Base-by-base conservation (phyloP, 30 jellyfish, hydroid and myxozoan species). In the Nemopilema nomurai region DNA sequence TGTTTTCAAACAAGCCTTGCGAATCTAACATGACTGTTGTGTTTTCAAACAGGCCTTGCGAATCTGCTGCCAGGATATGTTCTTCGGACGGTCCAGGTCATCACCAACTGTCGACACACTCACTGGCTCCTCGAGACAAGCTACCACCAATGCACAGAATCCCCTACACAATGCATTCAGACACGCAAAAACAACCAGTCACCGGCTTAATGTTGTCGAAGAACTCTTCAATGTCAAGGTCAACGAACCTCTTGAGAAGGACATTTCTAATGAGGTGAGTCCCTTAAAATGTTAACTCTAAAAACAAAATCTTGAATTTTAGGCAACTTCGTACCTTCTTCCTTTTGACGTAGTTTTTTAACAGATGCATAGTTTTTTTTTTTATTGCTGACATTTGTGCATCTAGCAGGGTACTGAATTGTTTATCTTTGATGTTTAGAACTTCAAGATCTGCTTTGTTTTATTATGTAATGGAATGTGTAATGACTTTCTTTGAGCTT, bases 51-150 rank as follows among this genome's bases (percentile, higher is more conserved):
- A 94, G 99, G 97, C 99, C 16, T 80, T 94, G 77, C 86, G 99
- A 19, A 80, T 94, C 62, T 94, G 99, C 83, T 94, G 99, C 79
- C 99, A 94, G 79, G 99, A 94, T 51, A 94, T 89, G 97, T 94
- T 94, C 90, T 89, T 94, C 69, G 94, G 97, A 16, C 96, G 99
- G 17, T 90, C 99, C 3, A 87, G 90, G 8, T 74, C 96, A 18
- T 69, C 95, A 9, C 94, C 97, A 63, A 66, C 97, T 0, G 88
- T 77, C 74, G 51, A 70, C 67, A 50, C 53, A 20, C 74, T 89
- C 24, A 66, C 89, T 41, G 95, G 78, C 41, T 6, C n/a, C n/a
- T 8, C 82, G 16, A 20, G 50, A 13, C 49, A 27, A 29, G 65
- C 41, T 25, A 41, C 51, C 16, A 30, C 27, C 68, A 31, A 57